Evolutionary conservation across 2,113 vertebrate genomes (phyloP).

Genomic region (Tachysurus vachellii): DNA sequence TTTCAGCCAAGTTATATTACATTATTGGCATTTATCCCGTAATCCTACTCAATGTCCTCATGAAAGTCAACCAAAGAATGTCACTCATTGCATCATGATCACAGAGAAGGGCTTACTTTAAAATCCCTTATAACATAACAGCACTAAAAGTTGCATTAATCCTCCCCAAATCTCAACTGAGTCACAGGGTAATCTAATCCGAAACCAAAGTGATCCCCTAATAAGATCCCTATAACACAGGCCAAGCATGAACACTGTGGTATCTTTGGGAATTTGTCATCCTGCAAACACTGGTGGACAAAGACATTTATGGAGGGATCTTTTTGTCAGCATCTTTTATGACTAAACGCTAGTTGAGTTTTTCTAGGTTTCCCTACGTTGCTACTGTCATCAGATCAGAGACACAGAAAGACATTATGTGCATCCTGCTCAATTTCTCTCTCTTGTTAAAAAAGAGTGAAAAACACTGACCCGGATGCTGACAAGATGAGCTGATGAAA

Average conservation of each 20-base stretch:
- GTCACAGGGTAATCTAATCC: neutral
- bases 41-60: slow-evolving; percentile 56
- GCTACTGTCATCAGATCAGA: slow-evolving; percentile 36
- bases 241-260: slow-evolving; percentile 57
- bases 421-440: neutral
- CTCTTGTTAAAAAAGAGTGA: slow-evolving; percentile 13
- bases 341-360: slow-evolving; percentile 59
- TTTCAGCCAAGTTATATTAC: slow-evolving; percentile 18
- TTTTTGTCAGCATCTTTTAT: slow-evolving; percentile 50
- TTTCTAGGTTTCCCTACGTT: slow-evolving; percentile 55
- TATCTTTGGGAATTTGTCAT: slow-evolving; percentile 49
- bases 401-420: slow-evolving; percentile 25
- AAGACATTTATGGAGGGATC: slow-evolving; percentile 59
- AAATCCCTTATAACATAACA: slow-evolving; percentile 71
- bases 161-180: slow-evolving; percentile 45
- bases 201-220: neutral
- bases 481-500: slow-evolving; percentile 53
- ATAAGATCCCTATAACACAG: slow-evolving; percentile 61
- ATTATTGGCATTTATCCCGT: slow-evolving; percentile 34
- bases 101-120: slow-evolving; percentile 63
- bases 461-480: slow-evolving; percentile 34
- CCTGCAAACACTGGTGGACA: slow-evolving; percentile 52
- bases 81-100: slow-evolving; percentile 68
- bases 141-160: slow-evolving; percentile 65
- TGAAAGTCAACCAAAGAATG: slow-evolving; percentile 63